These are phyloP conservation scores for Pelosia muscerda DNA, from an alignment of 2,888 invertebrate genomes.

Conservation along the genomic window DNA sequence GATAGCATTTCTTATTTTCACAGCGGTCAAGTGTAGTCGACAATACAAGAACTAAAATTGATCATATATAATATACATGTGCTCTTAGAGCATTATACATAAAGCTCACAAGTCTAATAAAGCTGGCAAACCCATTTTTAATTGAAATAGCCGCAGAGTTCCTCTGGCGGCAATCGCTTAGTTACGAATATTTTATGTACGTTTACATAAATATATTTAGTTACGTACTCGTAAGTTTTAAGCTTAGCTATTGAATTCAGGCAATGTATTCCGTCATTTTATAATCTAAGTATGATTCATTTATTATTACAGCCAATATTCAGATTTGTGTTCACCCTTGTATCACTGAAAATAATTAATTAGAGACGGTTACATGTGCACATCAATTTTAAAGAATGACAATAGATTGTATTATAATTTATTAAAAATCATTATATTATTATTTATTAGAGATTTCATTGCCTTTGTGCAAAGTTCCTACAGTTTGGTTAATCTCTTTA, in stretches of 20 bases:
- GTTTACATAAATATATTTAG: not conserved
- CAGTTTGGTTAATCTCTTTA: not conserved
- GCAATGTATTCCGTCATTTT: too few relatives aligned
- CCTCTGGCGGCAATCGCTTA: not conserved
- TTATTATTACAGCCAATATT: too few relatives aligned
- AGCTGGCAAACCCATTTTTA: not conserved
- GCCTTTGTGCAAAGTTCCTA: not conserved
- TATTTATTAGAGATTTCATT: not conserved
- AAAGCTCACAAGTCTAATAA: constrained; percentile 1
- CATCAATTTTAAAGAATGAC: not conserved
- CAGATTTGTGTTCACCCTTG: not conserved
- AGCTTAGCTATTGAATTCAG: too few relatives aligned
- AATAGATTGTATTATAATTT: not conserved
- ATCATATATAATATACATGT: not conserved
- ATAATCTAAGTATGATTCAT: too few relatives aligned
- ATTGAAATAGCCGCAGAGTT: not conserved
- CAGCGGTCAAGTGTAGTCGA: too few relatives aligned
- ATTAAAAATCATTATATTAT: too few relatives aligned
- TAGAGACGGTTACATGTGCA: not conserved
- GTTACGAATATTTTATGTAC: not conserved
- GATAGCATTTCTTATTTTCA: not conserved
- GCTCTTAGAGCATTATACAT: not conserved
- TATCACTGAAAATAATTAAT: not conserved
- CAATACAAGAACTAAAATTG: not conserved
- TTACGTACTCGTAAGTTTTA: too few relatives aligned